Evolutionary conservation across 2,797 vertebrate genomes (phyloP).

Genomic region (Bradypodion pumilum): DNA sequence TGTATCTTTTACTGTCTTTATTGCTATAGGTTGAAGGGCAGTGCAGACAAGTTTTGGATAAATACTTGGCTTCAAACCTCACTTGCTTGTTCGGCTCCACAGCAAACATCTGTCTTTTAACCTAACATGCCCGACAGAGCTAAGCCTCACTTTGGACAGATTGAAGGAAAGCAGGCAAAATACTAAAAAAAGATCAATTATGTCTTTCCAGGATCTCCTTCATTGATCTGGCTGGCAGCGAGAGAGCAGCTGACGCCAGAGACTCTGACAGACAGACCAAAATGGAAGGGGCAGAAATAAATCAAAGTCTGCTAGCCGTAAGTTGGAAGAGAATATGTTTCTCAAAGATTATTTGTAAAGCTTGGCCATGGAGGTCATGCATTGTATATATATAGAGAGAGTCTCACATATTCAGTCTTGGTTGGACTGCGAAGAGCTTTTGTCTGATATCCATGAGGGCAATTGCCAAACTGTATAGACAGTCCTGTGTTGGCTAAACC

Average conservation of each 20-base stretch:
- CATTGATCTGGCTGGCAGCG: constrained; percentile 93
- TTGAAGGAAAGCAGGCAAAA: neutral
- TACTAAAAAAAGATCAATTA: neutral
- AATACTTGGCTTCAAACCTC: neutral
- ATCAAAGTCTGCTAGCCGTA: constrained; percentile 92
- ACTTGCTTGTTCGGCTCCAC: constrained; percentile 15
- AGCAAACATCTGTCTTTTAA: neutral
- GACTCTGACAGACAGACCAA: constrained; percentile 86
- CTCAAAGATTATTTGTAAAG: constrained; percentile 9
- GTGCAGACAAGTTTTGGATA: neutral
- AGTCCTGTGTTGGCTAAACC: neutral
- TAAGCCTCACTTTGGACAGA: neutral
- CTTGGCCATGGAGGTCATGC: neutral
- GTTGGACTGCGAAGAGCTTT: neutral
- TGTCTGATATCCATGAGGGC: too few relatives aligned
- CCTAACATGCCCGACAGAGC: too few relatives aligned
- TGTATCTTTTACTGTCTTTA: neutral
- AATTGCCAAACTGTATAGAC: too few relatives aligned
- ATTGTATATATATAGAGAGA: too few relatives aligned
- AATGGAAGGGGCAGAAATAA: constrained; percentile 93
- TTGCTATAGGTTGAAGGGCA: neutral
- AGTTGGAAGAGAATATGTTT: constrained; percentile 58
- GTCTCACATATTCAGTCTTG: too few relatives aligned
- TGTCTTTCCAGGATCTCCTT: constrained; percentile 86
- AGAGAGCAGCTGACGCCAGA: constrained; percentile 89